These are phyloP conservation scores for Dromius quadrimaculatus DNA, from an alignment of 2,888 invertebrate genomes.

Conservation along the genomic window DNA sequence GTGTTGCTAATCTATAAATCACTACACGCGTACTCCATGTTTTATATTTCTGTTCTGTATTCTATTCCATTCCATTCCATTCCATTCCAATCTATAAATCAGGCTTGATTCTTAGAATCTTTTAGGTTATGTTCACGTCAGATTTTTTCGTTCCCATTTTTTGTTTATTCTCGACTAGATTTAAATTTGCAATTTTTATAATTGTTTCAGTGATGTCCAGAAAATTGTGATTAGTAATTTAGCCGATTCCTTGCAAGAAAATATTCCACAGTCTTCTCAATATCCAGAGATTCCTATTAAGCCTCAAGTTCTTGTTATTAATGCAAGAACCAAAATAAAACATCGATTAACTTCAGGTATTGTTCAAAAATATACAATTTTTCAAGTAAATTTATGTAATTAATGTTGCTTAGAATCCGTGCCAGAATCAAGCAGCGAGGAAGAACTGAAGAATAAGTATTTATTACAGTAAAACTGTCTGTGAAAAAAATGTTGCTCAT, in stretches of 20 bases:
- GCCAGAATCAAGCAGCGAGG: slow-evolving; percentile 31
- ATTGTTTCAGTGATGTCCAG: not conserved
- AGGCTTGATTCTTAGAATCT: too few relatives aligned
- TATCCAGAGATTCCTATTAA: slow-evolving; percentile 24
- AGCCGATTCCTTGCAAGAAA: slow-evolving; percentile 1
- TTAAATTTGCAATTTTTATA: too few relatives aligned
- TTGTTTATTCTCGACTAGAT: too few relatives aligned
- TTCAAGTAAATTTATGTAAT: too few relatives aligned
- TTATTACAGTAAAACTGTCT: slow-evolving; percentile 42
- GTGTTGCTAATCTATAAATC: too few relatives aligned
- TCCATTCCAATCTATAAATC: too few relatives aligned
- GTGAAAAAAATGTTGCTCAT: slow-evolving; percentile 49
- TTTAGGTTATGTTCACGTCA: too few relatives aligned
- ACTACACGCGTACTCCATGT: too few relatives aligned
- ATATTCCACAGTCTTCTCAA: not conserved
- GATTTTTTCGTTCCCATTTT: too few relatives aligned
- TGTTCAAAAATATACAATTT: not conserved
- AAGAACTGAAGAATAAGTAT: slow-evolving; percentile 43
- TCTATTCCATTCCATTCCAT: too few relatives aligned
- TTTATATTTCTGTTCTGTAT: too few relatives aligned
- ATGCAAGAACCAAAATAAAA: slow-evolving; percentile 37
- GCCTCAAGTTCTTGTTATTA: slow-evolving; percentile 28
- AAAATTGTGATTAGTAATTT: slow-evolving; percentile 14
- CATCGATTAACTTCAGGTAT: slow-evolving; percentile 41
- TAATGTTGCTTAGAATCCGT: slow-evolving; percentile 33